phyloP scores from a whole-genome alignment of 2,888 invertebrate genomes.

The Lasioglossum oenotherae region DNA sequence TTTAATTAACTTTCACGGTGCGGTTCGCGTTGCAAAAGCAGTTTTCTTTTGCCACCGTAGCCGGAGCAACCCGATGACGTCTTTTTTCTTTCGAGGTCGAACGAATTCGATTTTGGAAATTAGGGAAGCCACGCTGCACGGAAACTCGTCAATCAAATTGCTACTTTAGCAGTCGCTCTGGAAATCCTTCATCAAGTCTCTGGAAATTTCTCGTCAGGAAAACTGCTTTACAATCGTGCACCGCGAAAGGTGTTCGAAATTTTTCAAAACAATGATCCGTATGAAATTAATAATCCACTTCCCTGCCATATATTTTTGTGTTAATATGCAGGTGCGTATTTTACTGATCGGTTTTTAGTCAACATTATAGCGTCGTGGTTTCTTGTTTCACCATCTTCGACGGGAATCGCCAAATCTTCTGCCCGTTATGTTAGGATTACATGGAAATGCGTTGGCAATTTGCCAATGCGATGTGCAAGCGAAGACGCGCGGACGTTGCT shows the following conservation, averaged over 20 bases:
- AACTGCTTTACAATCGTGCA: neutral
- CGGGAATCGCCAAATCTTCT: slow-evolving; percentile 36
- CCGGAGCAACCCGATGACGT: neutral
- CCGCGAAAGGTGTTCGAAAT: neutral
- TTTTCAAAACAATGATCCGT: neutral
- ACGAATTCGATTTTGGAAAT: slow-evolving; percentile 2
- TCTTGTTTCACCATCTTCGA: slow-evolving; percentile 13
- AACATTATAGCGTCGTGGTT: slow-evolving; percentile 31
- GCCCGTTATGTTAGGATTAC: slow-evolving; percentile 40
- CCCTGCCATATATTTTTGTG: neutral
- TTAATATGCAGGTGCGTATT: neutral
- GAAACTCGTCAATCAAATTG: slow-evolving; percentile 6
- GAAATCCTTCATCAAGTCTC: neutral
- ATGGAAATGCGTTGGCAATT: slow-evolving; percentile 52
- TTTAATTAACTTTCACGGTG: neutral
- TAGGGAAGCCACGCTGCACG: neutral
- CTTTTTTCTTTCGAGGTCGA: neutral
- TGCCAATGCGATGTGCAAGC: slow-evolving; percentile 37
- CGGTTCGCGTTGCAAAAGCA: neutral
- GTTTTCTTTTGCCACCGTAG: neutral
- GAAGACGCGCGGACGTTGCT: slow-evolving; percentile 8
- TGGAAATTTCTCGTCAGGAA: neutral
- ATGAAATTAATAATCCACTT: neutral
- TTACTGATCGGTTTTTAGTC: neutral
- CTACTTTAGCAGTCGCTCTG: neutral